Evolutionary conservation across 2,888 invertebrate genomes (phyloP).

Genomic region (Oithona nana): DNA sequence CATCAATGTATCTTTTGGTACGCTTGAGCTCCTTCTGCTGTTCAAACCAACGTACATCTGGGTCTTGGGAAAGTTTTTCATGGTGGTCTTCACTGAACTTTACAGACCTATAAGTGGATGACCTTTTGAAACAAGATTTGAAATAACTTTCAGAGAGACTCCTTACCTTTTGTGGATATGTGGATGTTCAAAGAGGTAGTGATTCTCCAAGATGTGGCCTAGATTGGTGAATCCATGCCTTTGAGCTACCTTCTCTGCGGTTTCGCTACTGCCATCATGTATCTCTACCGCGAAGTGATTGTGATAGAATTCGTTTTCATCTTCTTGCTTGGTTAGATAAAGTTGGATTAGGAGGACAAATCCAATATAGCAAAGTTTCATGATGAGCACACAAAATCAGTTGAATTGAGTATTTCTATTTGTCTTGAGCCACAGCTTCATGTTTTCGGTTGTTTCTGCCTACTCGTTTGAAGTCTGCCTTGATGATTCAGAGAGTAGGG

Average conservation of each 20-base stretch:
- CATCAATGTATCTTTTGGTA: constrained; percentile 42
- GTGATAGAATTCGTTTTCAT: constrained; percentile 4
- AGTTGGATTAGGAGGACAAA: too few relatives aligned
- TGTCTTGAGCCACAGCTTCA: too few relatives aligned
- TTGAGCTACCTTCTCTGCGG: background rate
- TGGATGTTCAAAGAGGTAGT: constrained; percentile 65
- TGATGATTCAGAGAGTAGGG: too few relatives aligned
- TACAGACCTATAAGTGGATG: too few relatives aligned
- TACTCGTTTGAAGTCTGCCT: too few relatives aligned
- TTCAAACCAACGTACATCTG: constrained; percentile 73
- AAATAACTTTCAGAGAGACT: too few relatives aligned
- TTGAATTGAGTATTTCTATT: too few relatives aligned
- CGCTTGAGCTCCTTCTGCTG: constrained; percentile 77
- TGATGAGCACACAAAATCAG: too few relatives aligned
- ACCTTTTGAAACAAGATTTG: too few relatives aligned
- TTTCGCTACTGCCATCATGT: background rate
- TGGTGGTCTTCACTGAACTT: constrained; percentile 58
- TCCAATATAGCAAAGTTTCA: too few relatives aligned
- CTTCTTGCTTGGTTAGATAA: too few relatives aligned
- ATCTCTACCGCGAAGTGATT: constrained; percentile 9
- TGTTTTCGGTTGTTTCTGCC: too few relatives aligned
- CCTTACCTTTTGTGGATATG: constrained; percentile 68
- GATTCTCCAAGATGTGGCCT: constrained; percentile 62
- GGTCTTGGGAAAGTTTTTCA: constrained; percentile 51
- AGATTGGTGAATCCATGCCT: constrained; percentile 1